Conservation (phyloP, 2,797 vertebrate genomes). For the Tiaroga cobitis region DNA sequence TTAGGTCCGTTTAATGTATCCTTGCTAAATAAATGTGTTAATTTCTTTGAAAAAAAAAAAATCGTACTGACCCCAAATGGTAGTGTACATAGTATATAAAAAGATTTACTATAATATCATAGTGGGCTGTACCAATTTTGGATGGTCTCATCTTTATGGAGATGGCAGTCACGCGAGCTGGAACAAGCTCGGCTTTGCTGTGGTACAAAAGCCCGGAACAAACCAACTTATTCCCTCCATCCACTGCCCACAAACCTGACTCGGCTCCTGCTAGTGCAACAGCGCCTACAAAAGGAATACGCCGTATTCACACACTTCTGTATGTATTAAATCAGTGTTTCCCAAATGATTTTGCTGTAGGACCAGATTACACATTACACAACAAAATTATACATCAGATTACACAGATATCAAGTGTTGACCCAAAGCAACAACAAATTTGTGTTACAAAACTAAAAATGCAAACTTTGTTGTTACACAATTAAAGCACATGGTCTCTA, state of each 20-base stretch:
- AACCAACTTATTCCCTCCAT: conserved; percentile 90
- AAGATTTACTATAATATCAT: background rate
- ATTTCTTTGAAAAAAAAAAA: background rate
- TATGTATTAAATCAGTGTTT: background rate
- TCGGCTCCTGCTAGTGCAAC: conserved; percentile 82
- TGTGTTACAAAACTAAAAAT: background rate
- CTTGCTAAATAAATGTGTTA: background rate
- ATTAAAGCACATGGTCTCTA: background rate
- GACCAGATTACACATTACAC: background rate
- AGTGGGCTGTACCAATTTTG: conserved; percentile 73
- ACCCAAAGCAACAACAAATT: background rate
- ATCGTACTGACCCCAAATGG: background rate
- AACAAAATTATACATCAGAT: background rate
- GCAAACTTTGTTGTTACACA: background rate
- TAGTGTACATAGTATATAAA: background rate
- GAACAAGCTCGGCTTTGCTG: conserved; percentile 86
- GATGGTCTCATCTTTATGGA: conserved; percentile 78
- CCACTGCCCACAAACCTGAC: conserved; percentile 88
- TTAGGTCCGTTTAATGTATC: background rate
- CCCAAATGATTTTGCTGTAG: background rate
- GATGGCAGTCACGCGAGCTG: conserved; percentile 81
- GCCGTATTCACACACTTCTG: background rate
- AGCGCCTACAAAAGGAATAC: conserved; percentile 75
- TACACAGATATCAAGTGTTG: background rate
- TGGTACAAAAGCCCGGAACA: conserved; percentile 86